Conservation (phyloP, 2,888 invertebrate species). For the Polydrusus tereticollis region DNA sequence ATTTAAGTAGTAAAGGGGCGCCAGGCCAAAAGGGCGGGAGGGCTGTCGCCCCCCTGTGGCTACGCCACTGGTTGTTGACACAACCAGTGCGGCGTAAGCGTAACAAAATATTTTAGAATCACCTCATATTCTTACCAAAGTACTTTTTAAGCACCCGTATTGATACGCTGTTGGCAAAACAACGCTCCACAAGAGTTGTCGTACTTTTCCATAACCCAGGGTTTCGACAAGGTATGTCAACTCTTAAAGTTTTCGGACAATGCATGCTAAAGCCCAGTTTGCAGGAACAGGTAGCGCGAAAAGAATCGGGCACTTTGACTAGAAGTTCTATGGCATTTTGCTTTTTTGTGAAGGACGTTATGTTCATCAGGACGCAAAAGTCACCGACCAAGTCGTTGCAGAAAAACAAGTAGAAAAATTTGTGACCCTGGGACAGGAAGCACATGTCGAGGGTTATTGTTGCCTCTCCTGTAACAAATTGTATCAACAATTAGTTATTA, state of each 20-base stretch:
- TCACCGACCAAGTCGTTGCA: constrained; percentile 57
- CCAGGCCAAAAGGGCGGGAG: too few relatives aligned
- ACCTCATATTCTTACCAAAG: constrained; percentile 55
- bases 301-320: constrained; percentile 44
- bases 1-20: too few relatives aligned
- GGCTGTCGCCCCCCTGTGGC: too few relatives aligned
- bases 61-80: too few relatives aligned
- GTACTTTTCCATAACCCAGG: constrained; percentile 54
- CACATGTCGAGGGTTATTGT: constrained; percentile 25
- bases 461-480: constrained; percentile 14
- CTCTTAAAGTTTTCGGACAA: constrained; percentile 57
- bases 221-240: constrained; percentile 59
- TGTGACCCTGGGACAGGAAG: constrained; percentile 44
- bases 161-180: constrained; percentile 43
- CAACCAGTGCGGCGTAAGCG: not conserved
- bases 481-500: not conserved
- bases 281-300: constrained; percentile 53
- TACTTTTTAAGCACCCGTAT: constrained; percentile 56
- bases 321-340: constrained; percentile 34
- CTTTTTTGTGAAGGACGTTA: constrained; percentile 29
- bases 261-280: constrained; percentile 45
- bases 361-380: constrained; percentile 55
- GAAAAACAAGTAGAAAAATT: constrained; percentile 54
- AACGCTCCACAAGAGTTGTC: constrained; percentile 52
- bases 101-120: too few relatives aligned